Base-by-base conservation (phyloP, 2,797 vertebrate genomes). In the Melanotaenia pygmaea region DNA sequence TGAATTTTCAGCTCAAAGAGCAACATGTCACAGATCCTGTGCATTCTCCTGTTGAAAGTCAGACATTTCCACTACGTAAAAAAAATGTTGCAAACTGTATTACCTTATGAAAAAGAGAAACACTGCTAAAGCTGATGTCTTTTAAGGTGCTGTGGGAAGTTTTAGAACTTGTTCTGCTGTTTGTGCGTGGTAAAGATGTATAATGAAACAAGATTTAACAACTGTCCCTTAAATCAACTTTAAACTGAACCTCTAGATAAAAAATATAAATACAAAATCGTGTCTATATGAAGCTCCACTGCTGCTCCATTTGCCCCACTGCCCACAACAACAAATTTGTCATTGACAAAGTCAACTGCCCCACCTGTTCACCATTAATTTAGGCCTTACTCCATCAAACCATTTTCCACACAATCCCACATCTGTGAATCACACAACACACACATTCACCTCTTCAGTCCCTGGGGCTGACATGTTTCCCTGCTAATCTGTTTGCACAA, bases 401-500 rank as follows among this genome's bases (percentile, higher is more conserved):
- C 59, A 16, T 86, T 92, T 85, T 87, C 89, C 87, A 87, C 84
- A 90, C 83, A 86, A 77, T 81, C 83, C 87, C 89, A 91, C 91
- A 91, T 88, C 85, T 93, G 90, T 89, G 84, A 86, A 59, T 72
- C 69, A 57, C 86, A 90, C 88, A 90, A 77, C 80, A 70, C 82
- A 76, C 80, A 88, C 86, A 87, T 90, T 91, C 89, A 91, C 90
- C 86, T 86, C 88, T 2, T 51, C 81, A 65, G 76, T 61, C 84
- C 83, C 74, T 76, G 72, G 70, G 82, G 80, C 85, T 87, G 84
- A 87, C 86, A 90, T 84, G 82, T 89, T 93, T 89, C 86, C 86
- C 84, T 58, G 83, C 91, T 92, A 92, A 93, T 92, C 91, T 93
- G 90, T 93, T 92, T 93, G 86, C 85, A 92, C 91, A 93, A 90